phyloP scores from a whole-genome alignment of 2,888 invertebrate species.

The Dascillus cervinus region DNA sequence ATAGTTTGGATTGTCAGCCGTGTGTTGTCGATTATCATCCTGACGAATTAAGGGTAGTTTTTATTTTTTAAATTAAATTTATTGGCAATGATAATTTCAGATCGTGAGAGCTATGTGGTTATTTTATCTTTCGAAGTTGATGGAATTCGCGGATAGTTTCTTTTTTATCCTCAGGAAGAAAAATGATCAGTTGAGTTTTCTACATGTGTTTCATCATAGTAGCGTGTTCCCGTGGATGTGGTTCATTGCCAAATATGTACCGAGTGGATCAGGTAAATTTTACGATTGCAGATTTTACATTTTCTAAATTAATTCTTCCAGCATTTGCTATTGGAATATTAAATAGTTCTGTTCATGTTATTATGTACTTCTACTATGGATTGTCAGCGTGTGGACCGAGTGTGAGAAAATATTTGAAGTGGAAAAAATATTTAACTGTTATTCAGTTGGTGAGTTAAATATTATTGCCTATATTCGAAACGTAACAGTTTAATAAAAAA shows the following conservation, averaged over 20 bases:
- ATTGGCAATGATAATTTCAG: no score
- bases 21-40: slow-evolving; percentile 69
- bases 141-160: slow-evolving; percentile 88
- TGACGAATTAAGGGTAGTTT: slow-evolving; percentile 71
- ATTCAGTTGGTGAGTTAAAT: slow-evolving; percentile 82
- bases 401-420: slow-evolving; percentile 80
- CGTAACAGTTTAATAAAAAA: no score
- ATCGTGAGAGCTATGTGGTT: slow-evolving; percentile 92
- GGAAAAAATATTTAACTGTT: slow-evolving; percentile 92
- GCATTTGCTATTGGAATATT: slow-evolving; percentile 83
- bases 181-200: slow-evolving; percentile 83
- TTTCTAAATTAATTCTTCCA: no score
- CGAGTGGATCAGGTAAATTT: slow-evolving; percentile 80
- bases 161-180: slow-evolving; percentile 93
- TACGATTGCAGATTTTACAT: no score
- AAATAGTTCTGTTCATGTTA: slow-evolving; percentile 85
- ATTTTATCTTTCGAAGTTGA: slow-evolving; percentile 90
- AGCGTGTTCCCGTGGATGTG: slow-evolving; percentile 94
- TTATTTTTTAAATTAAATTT: no score
- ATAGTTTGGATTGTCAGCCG: slow-evolving; percentile 82
- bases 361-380: slow-evolving; percentile 94
- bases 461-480: no score
- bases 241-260: slow-evolving; percentile 93
- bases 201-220: slow-evolving; percentile 92
- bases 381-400: slow-evolving; percentile 77